phyloP scores from a whole-genome alignment of 2,797 vertebrate genomes.

The Acrocephalus scirpaceus region DNA sequence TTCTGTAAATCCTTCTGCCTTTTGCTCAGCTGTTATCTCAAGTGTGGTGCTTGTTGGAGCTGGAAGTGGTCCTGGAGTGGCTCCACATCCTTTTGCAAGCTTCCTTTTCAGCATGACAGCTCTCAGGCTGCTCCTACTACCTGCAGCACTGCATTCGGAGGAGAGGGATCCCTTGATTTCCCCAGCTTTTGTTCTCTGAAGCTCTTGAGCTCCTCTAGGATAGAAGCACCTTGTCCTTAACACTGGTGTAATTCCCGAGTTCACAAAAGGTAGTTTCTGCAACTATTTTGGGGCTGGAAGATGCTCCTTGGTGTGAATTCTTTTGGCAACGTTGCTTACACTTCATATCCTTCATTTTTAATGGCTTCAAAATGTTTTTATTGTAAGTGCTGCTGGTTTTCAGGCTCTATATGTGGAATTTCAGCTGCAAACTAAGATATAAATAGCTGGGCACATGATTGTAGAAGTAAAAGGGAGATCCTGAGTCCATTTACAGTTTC shows the following conservation, averaged over 20 bases:
- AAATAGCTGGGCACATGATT: background rate
- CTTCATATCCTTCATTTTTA: background rate
- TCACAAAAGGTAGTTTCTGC: background rate
- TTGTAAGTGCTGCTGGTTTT: background rate
- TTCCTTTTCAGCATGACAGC: fast-evolving
- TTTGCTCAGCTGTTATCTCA: background rate
- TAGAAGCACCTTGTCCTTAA: background rate
- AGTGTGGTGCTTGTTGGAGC: background rate
- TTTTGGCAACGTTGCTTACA: background rate
- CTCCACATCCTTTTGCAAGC: fast-evolving
- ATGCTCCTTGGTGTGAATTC: background rate
- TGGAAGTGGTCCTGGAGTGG: background rate
- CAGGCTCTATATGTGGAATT: background rate
- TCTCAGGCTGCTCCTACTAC: background rate
- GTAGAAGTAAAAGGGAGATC: background rate
- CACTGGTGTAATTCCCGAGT: fast-evolving
- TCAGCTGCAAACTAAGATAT: background rate
- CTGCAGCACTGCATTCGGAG: background rate
- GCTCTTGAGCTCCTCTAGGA: background rate
- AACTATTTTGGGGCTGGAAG: background rate
- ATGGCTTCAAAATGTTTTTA: background rate
- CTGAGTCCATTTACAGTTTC: background rate
- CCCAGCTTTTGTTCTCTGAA: background rate
- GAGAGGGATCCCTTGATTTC: background rate
- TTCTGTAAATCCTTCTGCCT: background rate